These are phyloP conservation scores for Tenebrosternarchus preto DNA, from an alignment of 2,113 vertebrate species.

Conservation along the genomic window DNA sequence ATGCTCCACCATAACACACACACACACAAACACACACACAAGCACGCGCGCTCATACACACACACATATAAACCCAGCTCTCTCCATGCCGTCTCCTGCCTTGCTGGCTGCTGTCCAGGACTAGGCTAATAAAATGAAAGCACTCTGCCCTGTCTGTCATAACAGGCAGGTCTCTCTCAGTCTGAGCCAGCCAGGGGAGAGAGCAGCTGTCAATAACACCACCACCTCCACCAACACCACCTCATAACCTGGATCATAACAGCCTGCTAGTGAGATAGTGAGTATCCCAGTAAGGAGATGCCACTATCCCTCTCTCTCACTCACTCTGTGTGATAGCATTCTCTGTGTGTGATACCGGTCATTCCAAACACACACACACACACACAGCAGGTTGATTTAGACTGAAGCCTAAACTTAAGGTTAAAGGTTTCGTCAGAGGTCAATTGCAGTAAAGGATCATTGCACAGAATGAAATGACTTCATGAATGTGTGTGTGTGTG, in stretches of 20 bases:
- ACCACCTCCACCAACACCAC: conserved; percentile 24
- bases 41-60: conserved; percentile 34
- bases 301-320: not conserved
- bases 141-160: conserved; percentile 28
- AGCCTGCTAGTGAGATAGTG: conserved; percentile 10
- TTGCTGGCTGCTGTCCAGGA: conserved; percentile 28
- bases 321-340: not conserved
- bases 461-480: conserved; percentile 34
- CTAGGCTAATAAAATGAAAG: conserved; percentile 38
- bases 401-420: conserved; percentile 3
- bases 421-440: conserved; percentile 28
- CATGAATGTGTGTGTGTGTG: not conserved
- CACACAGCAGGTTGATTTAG: conserved; percentile 17
- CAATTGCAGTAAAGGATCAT: not conserved
- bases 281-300: too few relatives aligned
- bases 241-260: conserved; percentile 39
- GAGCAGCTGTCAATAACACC: conserved; percentile 38
- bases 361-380: conserved; percentile 35
- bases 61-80: conserved; percentile 2
- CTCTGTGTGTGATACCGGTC: not conserved
- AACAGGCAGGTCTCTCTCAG: not conserved
- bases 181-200: conserved; percentile 5
- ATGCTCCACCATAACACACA: too few relatives aligned
- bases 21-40: conserved; percentile 30
- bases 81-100: not conserved